phyloP scores from a whole-genome alignment of 2,113 vertebrate genomes.

The Microcebus lehilahytsara region DNA sequence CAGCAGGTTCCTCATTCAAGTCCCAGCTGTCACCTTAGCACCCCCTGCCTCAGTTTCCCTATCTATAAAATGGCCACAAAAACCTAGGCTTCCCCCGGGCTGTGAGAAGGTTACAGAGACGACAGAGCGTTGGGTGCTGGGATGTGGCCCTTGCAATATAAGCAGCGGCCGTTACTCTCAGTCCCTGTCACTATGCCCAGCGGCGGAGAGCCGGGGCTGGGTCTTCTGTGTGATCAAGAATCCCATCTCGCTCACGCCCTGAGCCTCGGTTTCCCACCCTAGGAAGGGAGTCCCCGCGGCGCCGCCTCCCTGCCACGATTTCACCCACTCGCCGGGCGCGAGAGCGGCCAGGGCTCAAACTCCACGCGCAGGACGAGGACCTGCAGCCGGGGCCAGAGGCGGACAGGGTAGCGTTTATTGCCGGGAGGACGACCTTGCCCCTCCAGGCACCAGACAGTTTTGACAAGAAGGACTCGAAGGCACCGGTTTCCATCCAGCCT shows the following conservation, averaged over 20 bases:
- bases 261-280: not conserved
- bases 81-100: not conserved
- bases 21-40: not conserved
- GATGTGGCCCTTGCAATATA: fast-evolving
- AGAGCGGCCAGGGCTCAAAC: not conserved
- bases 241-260: not conserved
- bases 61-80: not conserved
- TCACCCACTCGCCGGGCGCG: not conserved
- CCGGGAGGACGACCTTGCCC: not conserved
- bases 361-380: not conserved
- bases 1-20: not conserved
- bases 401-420: constrained; percentile 41
- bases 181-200: too few relatives aligned
- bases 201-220: fast-evolving
- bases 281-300: not conserved
- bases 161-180: not conserved
- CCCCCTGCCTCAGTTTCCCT: not conserved
- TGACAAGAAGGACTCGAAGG: constrained; percentile 50
- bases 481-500: not conserved
- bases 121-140: fast-evolving
- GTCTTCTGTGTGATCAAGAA: not conserved
- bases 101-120: not conserved
- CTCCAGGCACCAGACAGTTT: not conserved
- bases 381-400: not conserved
- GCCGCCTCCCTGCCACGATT: not conserved